Evolutionary conservation across 1,140 invertebrate genomes (phyloP).

Genomic region (Neodiprion virginianus): DNA sequence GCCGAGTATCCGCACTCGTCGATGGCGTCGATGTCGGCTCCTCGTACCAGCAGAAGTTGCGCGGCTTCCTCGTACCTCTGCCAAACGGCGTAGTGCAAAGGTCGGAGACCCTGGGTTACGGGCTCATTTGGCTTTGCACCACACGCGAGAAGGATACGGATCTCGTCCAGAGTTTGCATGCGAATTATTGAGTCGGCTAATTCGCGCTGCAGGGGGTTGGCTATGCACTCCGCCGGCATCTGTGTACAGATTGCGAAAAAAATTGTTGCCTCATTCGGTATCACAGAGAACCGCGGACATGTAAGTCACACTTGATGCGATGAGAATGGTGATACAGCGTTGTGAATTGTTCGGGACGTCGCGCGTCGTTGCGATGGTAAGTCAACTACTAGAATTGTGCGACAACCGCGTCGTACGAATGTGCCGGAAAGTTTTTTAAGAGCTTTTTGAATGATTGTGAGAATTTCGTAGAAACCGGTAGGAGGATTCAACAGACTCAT

Average conservation of each 20-base stretch:
- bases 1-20: conserved; percentile 92
- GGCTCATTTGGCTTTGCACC: conserved; percentile 83
- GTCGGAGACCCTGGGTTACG: conserved; percentile 81
- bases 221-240: conserved; percentile 77
- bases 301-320: conserved; percentile 35
- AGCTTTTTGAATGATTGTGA: no score
- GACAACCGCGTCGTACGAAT: no score
- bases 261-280: conserved; percentile 68
- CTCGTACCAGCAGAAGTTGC: conserved; percentile 75
- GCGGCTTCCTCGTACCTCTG: conserved; percentile 83
- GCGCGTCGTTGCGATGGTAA: no score
- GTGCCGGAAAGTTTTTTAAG: no score
- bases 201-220: conserved; percentile 82
- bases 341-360: conserved; percentile 64
- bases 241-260: conserved; percentile 65
- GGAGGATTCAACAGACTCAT: no score
- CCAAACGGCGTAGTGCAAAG: conserved; percentile 93
- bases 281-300: conserved; percentile 50
- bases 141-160: conserved; percentile 83
- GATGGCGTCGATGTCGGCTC: conserved; percentile 82
- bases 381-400: no score
- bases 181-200: conserved; percentile 89
- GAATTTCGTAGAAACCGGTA: no score
- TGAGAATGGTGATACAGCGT: conserved; percentile 30
- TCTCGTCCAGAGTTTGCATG: conserved; percentile 85